A percentile compares a stretch with the other conserved stretches of the same genome.
phyloP scores from a whole-genome alignment of 2,113 vertebrate genomes.

The Columba janthina region DNA sequence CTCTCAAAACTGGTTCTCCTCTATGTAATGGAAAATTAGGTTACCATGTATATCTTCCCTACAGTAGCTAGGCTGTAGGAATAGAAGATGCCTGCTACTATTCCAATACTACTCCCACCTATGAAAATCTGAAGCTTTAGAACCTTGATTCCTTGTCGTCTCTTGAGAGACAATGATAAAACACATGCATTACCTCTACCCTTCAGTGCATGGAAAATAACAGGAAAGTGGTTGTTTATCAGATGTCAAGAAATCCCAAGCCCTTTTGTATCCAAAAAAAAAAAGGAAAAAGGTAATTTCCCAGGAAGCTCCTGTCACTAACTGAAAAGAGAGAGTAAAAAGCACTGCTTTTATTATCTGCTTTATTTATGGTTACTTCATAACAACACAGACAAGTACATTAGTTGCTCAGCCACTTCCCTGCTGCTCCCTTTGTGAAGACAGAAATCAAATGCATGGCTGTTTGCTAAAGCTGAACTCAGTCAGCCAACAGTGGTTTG shows the following conservation, averaged over 20 bases:
- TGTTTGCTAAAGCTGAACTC: background rate
- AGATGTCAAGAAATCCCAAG: slow-evolving; percentile 66
- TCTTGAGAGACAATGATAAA: slow-evolving; percentile 68
- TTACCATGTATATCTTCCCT: background rate
- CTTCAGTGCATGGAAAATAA: slow-evolving; percentile 42
- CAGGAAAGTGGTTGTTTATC: slow-evolving; percentile 71
- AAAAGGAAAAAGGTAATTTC: slow-evolving; percentile 73
- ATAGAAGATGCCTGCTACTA: background rate
- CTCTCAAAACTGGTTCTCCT: background rate
- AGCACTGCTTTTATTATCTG: slow-evolving; percentile 62
- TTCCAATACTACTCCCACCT: background rate
- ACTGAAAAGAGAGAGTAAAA: slow-evolving; percentile 58
- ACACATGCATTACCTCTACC: slow-evolving; percentile 61
- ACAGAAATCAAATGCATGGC: background rate
- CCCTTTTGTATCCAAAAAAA: slow-evolving; percentile 62
- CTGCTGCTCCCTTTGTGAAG: slow-evolving; percentile 12
- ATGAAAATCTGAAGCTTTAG: background rate
- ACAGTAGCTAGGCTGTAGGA: background rate
- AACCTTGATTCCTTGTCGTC: slow-evolving; percentile 25
- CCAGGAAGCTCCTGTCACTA: slow-evolving; percentile 64
- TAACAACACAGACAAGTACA: slow-evolving; percentile 57
- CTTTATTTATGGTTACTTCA: slow-evolving; percentile 71
- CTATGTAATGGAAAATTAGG: fast-evolving
- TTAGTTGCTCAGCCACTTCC: slow-evolving; percentile 26
- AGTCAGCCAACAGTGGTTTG: background rate